Conservation (phyloP, 2,113 vertebrate species). For the Oostethus manadensis region DNA sequence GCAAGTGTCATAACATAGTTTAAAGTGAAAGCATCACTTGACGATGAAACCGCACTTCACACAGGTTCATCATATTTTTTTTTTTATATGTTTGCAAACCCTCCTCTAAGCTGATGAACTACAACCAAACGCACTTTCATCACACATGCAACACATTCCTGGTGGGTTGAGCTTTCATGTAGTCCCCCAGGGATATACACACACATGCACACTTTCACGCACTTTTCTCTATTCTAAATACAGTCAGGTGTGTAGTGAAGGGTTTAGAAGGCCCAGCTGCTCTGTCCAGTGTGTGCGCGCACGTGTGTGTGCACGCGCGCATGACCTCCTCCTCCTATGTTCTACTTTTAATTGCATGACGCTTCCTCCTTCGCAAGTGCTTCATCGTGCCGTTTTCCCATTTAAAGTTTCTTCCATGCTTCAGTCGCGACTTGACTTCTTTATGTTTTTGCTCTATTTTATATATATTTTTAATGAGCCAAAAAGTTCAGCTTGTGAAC, state of each 20-base stretch:
- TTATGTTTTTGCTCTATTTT: conserved; percentile 1
- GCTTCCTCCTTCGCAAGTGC: neutral
- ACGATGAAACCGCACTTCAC: neutral
- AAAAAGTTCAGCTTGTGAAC: neutral
- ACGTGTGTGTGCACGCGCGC: conserved; percentile 6
- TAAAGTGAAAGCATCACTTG: conserved; percentile 16
- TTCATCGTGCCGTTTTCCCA: conserved; percentile 4
- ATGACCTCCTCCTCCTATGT: conserved; percentile 1
- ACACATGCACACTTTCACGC: conserved; percentile 11
- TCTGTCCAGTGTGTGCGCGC: conserved; percentile 35
- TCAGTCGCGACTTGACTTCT: neutral
- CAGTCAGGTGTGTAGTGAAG: conserved; percentile 37
- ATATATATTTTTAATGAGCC: neutral
- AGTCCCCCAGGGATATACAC: conserved; percentile 27
- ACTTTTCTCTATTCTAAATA: conserved; percentile 19
- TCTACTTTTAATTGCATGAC: conserved; percentile 2
- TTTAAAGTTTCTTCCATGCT: conserved; percentile 1
- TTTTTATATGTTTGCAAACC: neutral
- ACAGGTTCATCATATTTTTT: too few species aligned
- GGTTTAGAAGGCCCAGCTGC: conserved; percentile 51
- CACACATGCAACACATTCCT: conserved; percentile 41
- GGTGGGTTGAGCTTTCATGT: conserved; percentile 25
- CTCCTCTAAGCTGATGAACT: conserved; percentile 41
- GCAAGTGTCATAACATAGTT: conserved; percentile 19
- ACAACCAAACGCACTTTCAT: conserved; percentile 41